Base-by-base conservation (phyloP, 1,140 invertebrate genomes). In the Zaprionus capensis region DNA sequence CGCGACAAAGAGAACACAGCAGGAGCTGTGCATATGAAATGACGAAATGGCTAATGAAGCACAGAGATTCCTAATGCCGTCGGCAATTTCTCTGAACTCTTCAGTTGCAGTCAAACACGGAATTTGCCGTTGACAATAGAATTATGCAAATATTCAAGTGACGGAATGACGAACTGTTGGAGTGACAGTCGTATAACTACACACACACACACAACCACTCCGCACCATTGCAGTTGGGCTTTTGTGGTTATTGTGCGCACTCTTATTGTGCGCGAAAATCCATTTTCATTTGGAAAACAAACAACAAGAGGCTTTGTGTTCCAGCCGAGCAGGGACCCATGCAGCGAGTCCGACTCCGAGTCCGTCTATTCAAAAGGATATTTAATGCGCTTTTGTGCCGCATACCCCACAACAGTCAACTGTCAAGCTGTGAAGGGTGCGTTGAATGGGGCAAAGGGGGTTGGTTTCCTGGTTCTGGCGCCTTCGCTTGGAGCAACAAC, bases 231-330 rank as follows among this genome's bases (percentile, higher is more conserved):
- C 53, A 59, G 38, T 34, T 62, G 57, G 58, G 28, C 72, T 57
- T n/a, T 64, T 63, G 51, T 56, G 24, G 58, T 22, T 59, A 41
- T 78, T 78, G 81, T 74, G 63, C 17, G 55, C 51, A 63, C 38
- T 46, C 66, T 58, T 81, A 81, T 86, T 81, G 84, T 83, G 84
- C 84, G 68, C 77, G 68, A 80, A 86, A 83, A 81, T 81, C 80
- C 75, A 83, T 88, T 88, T 87, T 71, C 77, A 88, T 81, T 82
- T 81, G 78, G 77, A 87, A 88, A 26, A 34, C 46, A 31, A 78
- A 76, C 82, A 87, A 79, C 84, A 88, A 71, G 68, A 51, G 68
- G 67, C 71, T 78, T 75, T 87, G 71, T 81, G 61, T 31, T 51
- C 34, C 22, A 65, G 69, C 61, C 66, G 53, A 9, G 41, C 41